phyloP scores from a whole-genome alignment of 2,888 invertebrate genomes.

The Xylota sylvarum region DNA sequence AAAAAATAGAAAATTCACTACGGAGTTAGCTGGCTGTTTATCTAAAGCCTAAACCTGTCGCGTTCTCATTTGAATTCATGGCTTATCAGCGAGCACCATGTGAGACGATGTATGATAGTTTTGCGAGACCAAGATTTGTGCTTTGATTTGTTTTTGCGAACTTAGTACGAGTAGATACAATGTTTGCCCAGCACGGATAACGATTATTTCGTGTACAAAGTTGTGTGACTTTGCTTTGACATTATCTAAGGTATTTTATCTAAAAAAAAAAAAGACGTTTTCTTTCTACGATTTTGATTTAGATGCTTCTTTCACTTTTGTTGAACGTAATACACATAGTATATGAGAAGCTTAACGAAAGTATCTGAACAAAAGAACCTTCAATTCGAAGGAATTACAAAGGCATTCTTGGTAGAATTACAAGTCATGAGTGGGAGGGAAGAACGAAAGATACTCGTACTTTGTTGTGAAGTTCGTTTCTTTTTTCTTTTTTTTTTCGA shows the following conservation, averaged over 20 bases:
- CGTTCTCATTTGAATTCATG: slow-evolving; percentile 70
- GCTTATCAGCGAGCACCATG: slow-evolving; percentile 56
- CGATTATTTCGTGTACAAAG: slow-evolving; percentile 46
- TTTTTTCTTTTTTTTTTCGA: slow-evolving; percentile 9
- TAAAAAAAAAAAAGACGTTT: slow-evolving; percentile 6
- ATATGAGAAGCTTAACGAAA: not conserved
- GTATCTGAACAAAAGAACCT: not conserved
- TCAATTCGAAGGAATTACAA: slow-evolving; percentile 12
- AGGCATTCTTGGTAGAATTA: slow-evolving; percentile 28
- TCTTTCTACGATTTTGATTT: slow-evolving; percentile 34
- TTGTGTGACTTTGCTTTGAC: slow-evolving; percentile 18
- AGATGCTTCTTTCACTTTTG: slow-evolving; percentile 52
- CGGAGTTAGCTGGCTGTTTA: slow-evolving; percentile 1
- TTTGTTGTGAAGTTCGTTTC: not conserved
- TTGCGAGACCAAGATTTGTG: slow-evolving; percentile 42
- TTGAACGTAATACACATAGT: not conserved
- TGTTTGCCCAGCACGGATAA: slow-evolving; percentile 64
- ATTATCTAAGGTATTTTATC: slow-evolving; percentile 46
- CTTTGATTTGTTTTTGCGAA: slow-evolving; percentile 55
- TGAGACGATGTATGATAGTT: not conserved
- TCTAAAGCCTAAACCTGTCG: slow-evolving; percentile 66
- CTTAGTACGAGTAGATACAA: slow-evolving; percentile 27
- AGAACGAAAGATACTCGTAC: slow-evolving; percentile 11
- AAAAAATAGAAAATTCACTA: slow-evolving; percentile 8
- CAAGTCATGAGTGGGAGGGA: slow-evolving; percentile 16